These are phyloP conservation scores for Mormyrops attenuatus DNA, from an alignment of 2,797 vertebrate species.

Conservation along the genomic window DNA sequence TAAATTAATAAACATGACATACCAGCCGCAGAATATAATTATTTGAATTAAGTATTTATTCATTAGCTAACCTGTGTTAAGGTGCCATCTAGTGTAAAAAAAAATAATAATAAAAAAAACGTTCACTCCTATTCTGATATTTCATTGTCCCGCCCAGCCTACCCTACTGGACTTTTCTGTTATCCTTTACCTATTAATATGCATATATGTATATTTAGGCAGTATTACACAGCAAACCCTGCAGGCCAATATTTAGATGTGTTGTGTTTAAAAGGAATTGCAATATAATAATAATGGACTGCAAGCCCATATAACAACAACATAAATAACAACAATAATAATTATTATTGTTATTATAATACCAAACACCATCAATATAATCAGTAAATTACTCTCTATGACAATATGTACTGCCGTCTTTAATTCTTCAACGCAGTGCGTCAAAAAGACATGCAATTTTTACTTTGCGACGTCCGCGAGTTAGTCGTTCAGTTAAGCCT, in stretches of 20 bases:
- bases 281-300: background rate
- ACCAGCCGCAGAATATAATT: background rate
- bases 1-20: background rate
- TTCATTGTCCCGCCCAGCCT: background rate
- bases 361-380: background rate
- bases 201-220: background rate
- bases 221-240: background rate
- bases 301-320: background rate
- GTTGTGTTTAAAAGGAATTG: background rate
- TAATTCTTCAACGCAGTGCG: background rate
- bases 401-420: background rate
- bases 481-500: background rate
- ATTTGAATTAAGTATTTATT: constrained; percentile 22
- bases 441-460: background rate
- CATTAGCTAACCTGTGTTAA: constrained; percentile 49
- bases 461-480: background rate
- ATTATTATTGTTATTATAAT: background rate
- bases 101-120: constrained; percentile 22
- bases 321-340: background rate
- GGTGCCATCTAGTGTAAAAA: constrained; percentile 70
- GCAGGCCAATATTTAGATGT: background rate
- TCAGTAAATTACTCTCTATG: background rate
- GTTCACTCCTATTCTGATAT: background rate
- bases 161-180: background rate
- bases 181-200: background rate